A percentile compares a stretch with the other conserved stretches of the same genome.
Conservation (phyloP, 2,797 vertebrate genomes). For the Galaxias olidus region DNA sequence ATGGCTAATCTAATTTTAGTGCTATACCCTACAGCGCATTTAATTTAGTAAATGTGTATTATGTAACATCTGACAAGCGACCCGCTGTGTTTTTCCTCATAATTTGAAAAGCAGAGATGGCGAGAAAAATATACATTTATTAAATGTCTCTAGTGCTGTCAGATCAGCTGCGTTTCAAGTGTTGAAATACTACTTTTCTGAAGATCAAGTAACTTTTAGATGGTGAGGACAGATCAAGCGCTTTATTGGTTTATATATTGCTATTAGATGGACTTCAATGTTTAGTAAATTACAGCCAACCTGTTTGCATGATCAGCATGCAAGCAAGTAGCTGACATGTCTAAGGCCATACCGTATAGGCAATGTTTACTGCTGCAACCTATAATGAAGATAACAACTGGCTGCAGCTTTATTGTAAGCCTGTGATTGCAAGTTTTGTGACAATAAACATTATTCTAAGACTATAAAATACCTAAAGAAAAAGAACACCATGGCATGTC, state of each 20-base stretch:
- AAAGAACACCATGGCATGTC: no score
- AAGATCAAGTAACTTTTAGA: neutral
- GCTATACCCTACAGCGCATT: neutral
- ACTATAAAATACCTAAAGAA: no score
- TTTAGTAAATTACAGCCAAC: neutral
- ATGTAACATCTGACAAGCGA: slow-evolving; percentile 47
- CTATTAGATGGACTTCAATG: neutral
- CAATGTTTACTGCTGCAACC: no score
- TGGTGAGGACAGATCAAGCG: neutral
- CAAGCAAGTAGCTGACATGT: no score
- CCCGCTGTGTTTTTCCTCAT: slow-evolving; percentile 15
- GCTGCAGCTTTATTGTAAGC: slow-evolving; percentile 7
- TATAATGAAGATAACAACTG: slow-evolving; percentile 13
- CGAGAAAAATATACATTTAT: no score
- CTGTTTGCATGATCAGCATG: neutral
- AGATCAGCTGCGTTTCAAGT: neutral
- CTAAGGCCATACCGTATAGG: neutral
- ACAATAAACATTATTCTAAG: neutral
- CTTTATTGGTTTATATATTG: neutral
- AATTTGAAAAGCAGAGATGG: neutral
- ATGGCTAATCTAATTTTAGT: neutral
- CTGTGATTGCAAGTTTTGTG: slow-evolving; percentile 19
- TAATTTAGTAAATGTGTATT: slow-evolving; percentile 38
- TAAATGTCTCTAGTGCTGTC: no score
- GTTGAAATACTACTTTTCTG: neutral